Conservation (phyloP, 1,140 invertebrate genomes). For the Penaeus indicus region DNA sequence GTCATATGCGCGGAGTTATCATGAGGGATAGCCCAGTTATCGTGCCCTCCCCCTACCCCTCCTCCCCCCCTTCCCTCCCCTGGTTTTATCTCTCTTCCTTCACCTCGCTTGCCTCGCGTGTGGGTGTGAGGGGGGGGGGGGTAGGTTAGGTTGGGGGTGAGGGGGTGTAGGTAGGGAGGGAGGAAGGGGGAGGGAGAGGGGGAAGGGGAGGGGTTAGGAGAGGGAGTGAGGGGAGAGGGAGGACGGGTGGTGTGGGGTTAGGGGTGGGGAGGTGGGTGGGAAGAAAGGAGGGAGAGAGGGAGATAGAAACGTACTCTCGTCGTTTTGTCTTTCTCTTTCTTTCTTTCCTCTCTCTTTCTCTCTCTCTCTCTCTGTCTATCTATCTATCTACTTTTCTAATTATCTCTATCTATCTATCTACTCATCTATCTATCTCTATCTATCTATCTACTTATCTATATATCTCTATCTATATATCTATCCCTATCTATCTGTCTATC, state of each 20-base stretch:
- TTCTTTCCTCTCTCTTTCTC: too few relatives aligned
- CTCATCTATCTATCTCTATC: too few relatives aligned
- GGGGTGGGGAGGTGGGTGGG: not conserved
- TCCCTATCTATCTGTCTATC: too few relatives aligned
- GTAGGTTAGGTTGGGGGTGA: not conserved
- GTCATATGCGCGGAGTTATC: constrained; percentile 51
- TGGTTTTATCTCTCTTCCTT: not conserved
- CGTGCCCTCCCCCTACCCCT: not conserved
- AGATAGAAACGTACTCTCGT: not conserved
- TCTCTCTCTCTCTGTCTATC: too few relatives aligned
- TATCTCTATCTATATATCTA: too few relatives aligned
- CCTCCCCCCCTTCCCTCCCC: too few relatives aligned
- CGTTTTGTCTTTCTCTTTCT: too few relatives aligned
- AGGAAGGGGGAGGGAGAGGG: not conserved
- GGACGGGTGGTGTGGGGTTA: not conserved
- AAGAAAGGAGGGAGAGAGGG: not conserved
- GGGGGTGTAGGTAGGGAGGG: not conserved
- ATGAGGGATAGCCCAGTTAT: constrained; percentile 46
- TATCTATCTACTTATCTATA: too few relatives aligned
- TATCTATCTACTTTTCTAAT: too few relatives aligned
- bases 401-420: too few relatives aligned
- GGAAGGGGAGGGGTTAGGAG: not conserved
- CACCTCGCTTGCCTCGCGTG: not conserved
- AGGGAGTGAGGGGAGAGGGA: not conserved
- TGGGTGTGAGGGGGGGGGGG: not conserved